These are phyloP conservation scores for Salvelinus namaycush DNA, from an alignment of 2,113 vertebrate species.

Conservation along the genomic window DNA sequence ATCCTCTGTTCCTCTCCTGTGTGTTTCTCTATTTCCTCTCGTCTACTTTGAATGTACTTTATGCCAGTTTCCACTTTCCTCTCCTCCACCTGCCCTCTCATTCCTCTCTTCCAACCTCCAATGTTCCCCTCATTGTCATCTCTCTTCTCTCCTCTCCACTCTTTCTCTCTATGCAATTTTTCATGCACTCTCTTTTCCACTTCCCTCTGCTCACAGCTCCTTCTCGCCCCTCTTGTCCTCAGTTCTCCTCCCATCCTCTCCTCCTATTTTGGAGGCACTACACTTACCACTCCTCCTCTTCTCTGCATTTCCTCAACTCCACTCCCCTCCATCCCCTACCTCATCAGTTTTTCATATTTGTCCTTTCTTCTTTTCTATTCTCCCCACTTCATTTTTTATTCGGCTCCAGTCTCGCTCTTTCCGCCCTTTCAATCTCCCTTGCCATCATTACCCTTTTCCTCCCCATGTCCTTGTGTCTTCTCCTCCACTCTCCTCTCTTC, in stretches of 20 bases:
- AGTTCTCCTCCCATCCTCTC: not conserved
- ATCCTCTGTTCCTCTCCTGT: no score
- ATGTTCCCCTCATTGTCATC: conserved; percentile 12
- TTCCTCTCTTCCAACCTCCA: not conserved
- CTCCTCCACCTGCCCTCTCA: conserved; percentile 7
- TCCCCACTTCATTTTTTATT: conserved; percentile 27
- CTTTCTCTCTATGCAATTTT: not conserved
- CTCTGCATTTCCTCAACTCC: not conserved
- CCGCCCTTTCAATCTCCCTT: conserved; percentile 5
- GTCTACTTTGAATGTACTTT: not conserved
- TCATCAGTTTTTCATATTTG: not conserved
- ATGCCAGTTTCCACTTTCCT: not conserved
- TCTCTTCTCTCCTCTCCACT: conserved; percentile 21
- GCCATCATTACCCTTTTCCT: not conserved
- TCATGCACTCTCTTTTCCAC: conserved; percentile 5
- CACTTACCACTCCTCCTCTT: conserved; percentile 11
- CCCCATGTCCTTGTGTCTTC: conserved; percentile 5
- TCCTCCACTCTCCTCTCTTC: not conserved
- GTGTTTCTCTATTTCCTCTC: no score
- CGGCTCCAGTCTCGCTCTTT: conserved; percentile 6
- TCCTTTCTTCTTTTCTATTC: conserved; percentile 11
- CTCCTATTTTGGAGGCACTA: not conserved
- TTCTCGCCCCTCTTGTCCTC: conserved; percentile 17
- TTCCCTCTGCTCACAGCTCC: conserved; percentile 22
- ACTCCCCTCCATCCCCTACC: not conserved